Base-by-base conservation (phyloP, 1,140 invertebrate genomes). In the Hycleus cichorii region DNA sequence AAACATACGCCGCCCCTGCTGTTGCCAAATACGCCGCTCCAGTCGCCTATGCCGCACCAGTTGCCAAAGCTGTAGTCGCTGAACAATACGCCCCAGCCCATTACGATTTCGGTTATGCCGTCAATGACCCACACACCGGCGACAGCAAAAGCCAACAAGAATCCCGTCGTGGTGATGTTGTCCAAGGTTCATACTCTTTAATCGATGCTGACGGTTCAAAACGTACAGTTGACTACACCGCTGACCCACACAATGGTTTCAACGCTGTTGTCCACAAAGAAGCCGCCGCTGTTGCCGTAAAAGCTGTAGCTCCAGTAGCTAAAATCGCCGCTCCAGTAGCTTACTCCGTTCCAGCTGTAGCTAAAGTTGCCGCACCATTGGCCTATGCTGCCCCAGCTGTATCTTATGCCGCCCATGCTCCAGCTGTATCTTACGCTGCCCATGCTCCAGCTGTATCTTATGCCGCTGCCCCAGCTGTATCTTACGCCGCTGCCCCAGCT, bases 151-250 rank as follows among this genome's bases (percentile, higher is more conserved):
- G 11, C 47, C 66, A 68, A 54, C 60, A 66, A 32, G 66, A 68
- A 63, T 60, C 59, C 2, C 61, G 66, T 26, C 57, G 58, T 42
- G 65, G 65, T 26, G 67, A 69, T 47, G 57, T 58, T 49, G 67
- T 69, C 39, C 64, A 67, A 48, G 65, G 65, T n/a, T 54, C 46
- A 40, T 67, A 67, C 54, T 64, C 62, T 12, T 69, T 79, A 4
- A 77, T 83, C 57, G 77, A 80, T 26, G 71, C 78, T 3, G 78
- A 80, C 60, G 78, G 78, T 58, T 74, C 74, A 54, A 72, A 77
- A 49, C 74, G 77, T 60, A 78, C 75, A 38, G 77, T 79, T 27
- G 69, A 76, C 63, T 80, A 80, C 67, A 75, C 76, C 25, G 76
- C 77, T 62, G 76, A 79, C 62, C 73, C 74, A 76, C 62, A 74